A percentile compares a stretch with the other conserved stretches of the same genome.
Evolutionary conservation across 2,888 invertebrate species (phyloP).

Genomic region (Anoncus sp.): DNA sequence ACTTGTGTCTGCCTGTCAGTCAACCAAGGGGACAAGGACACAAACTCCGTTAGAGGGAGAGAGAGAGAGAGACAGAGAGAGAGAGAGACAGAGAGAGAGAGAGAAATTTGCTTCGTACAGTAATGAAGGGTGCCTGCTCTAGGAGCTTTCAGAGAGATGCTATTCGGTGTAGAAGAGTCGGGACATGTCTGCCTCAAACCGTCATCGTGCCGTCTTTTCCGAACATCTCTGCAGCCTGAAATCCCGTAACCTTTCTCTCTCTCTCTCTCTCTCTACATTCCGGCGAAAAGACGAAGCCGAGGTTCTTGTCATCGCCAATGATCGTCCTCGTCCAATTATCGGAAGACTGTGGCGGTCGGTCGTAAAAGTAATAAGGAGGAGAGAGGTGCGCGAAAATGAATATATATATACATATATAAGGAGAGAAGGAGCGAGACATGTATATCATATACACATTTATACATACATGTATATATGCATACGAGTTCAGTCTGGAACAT

Average conservation of each 20-base stretch:
- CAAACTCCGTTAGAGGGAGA: no score
- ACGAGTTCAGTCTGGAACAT: constrained; percentile 1
- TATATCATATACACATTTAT: background rate
- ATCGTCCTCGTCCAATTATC: constrained; percentile 66
- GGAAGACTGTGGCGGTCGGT: constrained; percentile 21
- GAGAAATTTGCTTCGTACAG: background rate
- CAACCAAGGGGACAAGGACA: no score
- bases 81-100: constrained; percentile 3
- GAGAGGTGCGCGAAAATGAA: constrained; percentile 2
- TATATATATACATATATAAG: background rate
- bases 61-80: background rate
- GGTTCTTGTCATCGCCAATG: constrained; percentile 61
- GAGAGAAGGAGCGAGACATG: background rate
- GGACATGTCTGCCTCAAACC: background rate
- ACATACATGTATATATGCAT: background rate
- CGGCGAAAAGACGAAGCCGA: constrained; percentile 16
- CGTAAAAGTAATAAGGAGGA: constrained; percentile 10
- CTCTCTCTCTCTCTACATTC: background rate
- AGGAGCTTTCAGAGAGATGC: background rate
- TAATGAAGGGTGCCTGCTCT: constrained; percentile 26
- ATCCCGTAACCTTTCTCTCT: constrained; percentile 18
- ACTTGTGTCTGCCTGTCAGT: no score
- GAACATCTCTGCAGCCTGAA: background rate
- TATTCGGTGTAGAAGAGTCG: background rate
- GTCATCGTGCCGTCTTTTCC: constrained; percentile 33